A percentile compares a stretch with the other conserved stretches of the same genome.
Evolutionary conservation across 2,888 invertebrate species (phyloP).

Genomic region (Microdon myrmicae): DNA sequence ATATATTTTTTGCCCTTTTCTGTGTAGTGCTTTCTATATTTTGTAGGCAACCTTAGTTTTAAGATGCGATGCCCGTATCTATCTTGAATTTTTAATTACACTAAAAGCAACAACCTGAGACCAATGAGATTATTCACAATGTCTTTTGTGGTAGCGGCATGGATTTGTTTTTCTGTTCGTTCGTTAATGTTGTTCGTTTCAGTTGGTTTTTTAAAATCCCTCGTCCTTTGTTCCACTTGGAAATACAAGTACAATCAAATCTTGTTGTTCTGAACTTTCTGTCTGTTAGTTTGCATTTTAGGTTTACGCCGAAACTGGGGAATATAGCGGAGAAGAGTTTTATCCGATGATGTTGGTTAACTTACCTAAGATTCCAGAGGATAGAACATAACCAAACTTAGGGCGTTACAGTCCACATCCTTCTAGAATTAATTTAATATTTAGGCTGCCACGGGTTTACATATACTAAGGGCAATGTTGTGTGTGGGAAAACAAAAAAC

Average conservation of each 20-base stretch:
- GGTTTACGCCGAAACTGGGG: conserved; percentile 10
- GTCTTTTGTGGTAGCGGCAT: conserved; percentile 52
- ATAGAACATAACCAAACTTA: too few species aligned
- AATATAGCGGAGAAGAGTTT: conserved; percentile 6
- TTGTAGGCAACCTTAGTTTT: too few species aligned
- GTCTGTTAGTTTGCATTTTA: conserved; percentile 5
- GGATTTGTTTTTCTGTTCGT: conserved; percentile 7
- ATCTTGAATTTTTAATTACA: conserved; percentile 64
- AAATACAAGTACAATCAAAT: conserved; percentile 13
- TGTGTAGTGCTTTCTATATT: too few species aligned
- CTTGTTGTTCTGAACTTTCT: too few species aligned
- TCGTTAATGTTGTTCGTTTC: conserved; percentile 34
- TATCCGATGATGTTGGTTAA: conserved; percentile 10
- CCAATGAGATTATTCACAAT: conserved; percentile 58
- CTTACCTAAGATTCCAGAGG: neutral
- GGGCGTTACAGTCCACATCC: too few species aligned
- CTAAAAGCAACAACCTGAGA: conserved; percentile 62
- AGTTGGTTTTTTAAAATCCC: too few species aligned
- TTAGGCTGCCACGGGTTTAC: too few species aligned
- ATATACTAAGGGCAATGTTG: too few species aligned
- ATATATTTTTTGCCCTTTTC: too few species aligned
- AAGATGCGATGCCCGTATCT: conserved; percentile 32
- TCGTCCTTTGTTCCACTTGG: conserved; percentile 34
- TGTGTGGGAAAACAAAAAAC: too few species aligned
- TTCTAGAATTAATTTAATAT: too few species aligned